Conservation (phyloP, 2,113 vertebrate genomes). For the Tilapia sparmanii region DNA sequence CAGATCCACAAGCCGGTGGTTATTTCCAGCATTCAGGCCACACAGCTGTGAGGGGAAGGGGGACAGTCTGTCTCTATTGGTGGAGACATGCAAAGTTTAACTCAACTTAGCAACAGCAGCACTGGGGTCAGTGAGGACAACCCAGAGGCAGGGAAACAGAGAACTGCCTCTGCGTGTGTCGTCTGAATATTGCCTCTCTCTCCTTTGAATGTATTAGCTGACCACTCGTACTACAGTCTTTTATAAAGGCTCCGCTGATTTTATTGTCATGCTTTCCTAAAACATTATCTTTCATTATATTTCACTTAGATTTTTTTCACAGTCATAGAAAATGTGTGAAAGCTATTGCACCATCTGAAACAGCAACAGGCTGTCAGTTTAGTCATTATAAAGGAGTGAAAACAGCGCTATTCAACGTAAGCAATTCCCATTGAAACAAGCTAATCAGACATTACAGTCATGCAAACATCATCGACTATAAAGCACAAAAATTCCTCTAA, state of each 20-base stretch:
- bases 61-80: constrained; percentile 53
- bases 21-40: constrained; percentile 71
- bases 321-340: not conserved
- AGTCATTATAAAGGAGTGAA: not conserved
- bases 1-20: constrained; percentile 44
- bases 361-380: not conserved
- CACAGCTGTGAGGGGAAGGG: constrained; percentile 64
- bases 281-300: not conserved
- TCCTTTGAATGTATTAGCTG: not conserved
- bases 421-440: not conserved
- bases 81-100: constrained; percentile 44
- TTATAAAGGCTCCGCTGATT: not conserved
- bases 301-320: not conserved
- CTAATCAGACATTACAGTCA: not conserved
- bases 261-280: not conserved
- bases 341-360: not conserved
- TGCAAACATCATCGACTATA: not conserved
- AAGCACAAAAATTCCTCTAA: not conserved
- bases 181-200: not conserved
- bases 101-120: constrained; percentile 51
- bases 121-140: constrained; percentile 53
- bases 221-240: not conserved
- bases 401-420: not conserved
- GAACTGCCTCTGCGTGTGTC: not conserved
- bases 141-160: not conserved